phyloP scores from a whole-genome alignment of 2,888 invertebrate species.

The Scaptomyza parva region DNA sequence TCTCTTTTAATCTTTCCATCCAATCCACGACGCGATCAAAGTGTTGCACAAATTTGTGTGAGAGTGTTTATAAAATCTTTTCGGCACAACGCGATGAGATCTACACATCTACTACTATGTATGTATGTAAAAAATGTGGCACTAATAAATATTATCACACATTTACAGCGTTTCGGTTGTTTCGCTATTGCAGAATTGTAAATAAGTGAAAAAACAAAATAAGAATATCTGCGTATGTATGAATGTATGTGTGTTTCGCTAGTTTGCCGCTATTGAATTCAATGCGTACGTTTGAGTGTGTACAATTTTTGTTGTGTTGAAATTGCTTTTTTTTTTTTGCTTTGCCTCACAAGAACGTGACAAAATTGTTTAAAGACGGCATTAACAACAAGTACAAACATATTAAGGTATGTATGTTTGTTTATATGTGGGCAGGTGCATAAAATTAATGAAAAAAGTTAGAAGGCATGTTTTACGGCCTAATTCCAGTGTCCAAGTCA shows the following conservation, averaged over 20 bases:
- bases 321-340: slow-evolving; percentile 31
- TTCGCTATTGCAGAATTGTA: slow-evolving; percentile 61
- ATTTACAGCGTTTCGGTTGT: slow-evolving; percentile 42
- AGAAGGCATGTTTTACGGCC: slow-evolving; percentile 25
- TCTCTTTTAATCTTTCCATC: slow-evolving; percentile 8
- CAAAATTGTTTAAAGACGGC: slow-evolving; percentile 61
- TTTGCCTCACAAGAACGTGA: slow-evolving; percentile 60
- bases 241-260: slow-evolving; percentile 59
- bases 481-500: slow-evolving; percentile 15
- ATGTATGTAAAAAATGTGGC: slow-evolving; percentile 60
- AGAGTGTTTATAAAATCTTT: slow-evolving; percentile 42
- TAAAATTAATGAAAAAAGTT: slow-evolving; percentile 52
- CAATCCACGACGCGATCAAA: not conserved
- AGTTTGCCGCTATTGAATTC: slow-evolving; percentile 31
- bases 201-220: slow-evolving; percentile 47
- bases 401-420: slow-evolving; percentile 7
- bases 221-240: slow-evolving; percentile 63
- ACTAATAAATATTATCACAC: slow-evolving; percentile 65
- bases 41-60: slow-evolving; percentile 29
- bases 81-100: slow-evolving; percentile 11
- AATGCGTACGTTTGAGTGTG: slow-evolving; percentile 49
- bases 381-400: slow-evolving; percentile 24
- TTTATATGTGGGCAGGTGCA: slow-evolving; percentile 18
- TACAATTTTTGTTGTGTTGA: slow-evolving; percentile 54
- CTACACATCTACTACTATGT: not conserved